Conservation (phyloP, 2,888 invertebrate species). For the Phorcus lineatus region DNA sequence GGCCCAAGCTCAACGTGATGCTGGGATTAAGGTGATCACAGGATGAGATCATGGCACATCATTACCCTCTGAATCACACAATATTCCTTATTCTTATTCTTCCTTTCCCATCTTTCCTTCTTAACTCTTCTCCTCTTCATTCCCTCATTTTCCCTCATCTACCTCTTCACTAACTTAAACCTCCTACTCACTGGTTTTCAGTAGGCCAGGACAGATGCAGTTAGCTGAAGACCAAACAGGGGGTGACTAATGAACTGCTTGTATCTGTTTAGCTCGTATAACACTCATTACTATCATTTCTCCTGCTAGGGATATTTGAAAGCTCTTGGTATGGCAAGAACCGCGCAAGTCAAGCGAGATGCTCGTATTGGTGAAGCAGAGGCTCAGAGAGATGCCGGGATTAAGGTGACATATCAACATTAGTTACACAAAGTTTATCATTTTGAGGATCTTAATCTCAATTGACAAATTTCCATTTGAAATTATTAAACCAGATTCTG, state of each 20-base stretch:
- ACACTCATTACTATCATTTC: not conserved
- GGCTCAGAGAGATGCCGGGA: slow-evolving; percentile 89
- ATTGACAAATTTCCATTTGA: not conserved
- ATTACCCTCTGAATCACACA: too few species aligned
- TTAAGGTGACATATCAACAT: slow-evolving; percentile 79
- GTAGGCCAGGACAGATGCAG: not conserved
- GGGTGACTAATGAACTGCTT: too few species aligned
- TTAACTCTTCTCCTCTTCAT: not conserved
- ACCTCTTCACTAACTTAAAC: not conserved
- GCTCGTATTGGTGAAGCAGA: slow-evolving; percentile 98
- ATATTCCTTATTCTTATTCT: not conserved
- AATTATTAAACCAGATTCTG: too few species aligned
- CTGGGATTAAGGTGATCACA: slow-evolving; percentile 83
- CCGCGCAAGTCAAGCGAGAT: slow-evolving; percentile 81
- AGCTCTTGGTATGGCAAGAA: slow-evolving; percentile 82
- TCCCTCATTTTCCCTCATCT: slow-evolving; percentile 1
- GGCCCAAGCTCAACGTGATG: slow-evolving; percentile 91
- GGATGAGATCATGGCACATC: not conserved
- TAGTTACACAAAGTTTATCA: too few species aligned
- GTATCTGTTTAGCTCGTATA: not conserved
- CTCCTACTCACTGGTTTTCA: not conserved
- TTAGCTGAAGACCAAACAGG: not conserved
- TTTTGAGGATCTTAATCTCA: not conserved
- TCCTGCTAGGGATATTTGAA: slow-evolving; percentile 87
- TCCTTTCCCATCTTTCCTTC: not conserved